Base-by-base conservation (phyloP, 1,140 invertebrate species). In the Pentalonia nigronervosa region DNA sequence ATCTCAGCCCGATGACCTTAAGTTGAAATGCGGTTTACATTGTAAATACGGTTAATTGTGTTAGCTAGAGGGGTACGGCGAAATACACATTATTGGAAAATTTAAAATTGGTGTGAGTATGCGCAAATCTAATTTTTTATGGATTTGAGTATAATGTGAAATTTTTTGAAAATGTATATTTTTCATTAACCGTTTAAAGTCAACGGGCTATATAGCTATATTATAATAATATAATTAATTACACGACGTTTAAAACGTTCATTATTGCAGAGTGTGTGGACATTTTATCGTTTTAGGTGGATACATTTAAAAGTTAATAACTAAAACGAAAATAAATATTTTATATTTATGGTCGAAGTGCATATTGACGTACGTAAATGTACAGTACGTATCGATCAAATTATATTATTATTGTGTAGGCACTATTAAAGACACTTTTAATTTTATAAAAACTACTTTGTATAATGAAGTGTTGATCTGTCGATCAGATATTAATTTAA, bases 141-240 rank as follows among this genome's bases (percentile, higher is more conserved):
- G 60, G 30, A 67, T 67, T 67, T n/a, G 11, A 67, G 11, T 67
- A 11, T 9, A 30, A 60, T 30, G 8, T 60, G 25, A 8, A 48
- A 56, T 25, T 50, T 50, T 50, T 50, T 50, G 17, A 17, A 50
- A 48, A 48, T 14, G 47, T 50, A 3, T 50, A 20, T 2, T 20
- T 50, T 3, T 4, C 30, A 0, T 11, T n/a, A 4, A 11, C 4
- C 1, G 17, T 67, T n/a, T 4, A 67, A 14, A 0, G 11, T 17
- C 3, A 67, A n/a, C 4, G 60, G 11, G 4, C 30, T 30, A 1
- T n/a, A 3, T n/a, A n/a, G n/a, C n/a, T n/a, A 30, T 67, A 67
- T 67, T 67, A n/a, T n/a, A 0, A n/a, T n/a, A 0, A 67, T 67
- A 3, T n/a, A n/a, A 30, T 60, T 30, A 30, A 60, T 9, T 3